Evolutionary conservation across 2,797 vertebrate species (phyloP), one percentile per base, ranked within the genome.

Genomic region (Morus bassanus): DNA sequence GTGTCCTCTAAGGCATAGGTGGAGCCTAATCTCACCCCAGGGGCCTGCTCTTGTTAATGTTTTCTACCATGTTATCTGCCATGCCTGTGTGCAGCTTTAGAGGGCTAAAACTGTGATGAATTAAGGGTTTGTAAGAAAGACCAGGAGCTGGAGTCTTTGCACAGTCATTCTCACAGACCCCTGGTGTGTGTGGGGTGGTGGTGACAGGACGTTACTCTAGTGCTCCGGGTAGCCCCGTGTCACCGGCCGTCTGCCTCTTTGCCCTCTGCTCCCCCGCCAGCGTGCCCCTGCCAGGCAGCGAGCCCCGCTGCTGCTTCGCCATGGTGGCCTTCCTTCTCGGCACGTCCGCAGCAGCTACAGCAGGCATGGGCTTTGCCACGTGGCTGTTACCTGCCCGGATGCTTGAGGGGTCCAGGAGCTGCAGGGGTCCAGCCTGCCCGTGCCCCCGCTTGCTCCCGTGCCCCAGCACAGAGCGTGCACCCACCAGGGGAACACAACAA

Each of bases 311-410:
- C 7, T 75, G 41, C 9, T 4, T 76, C 10, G 3, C 43, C 0
- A 0, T 17, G 18, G 41, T 24, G 46, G 3, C n/a, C 35, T 72
- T 88, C 25, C 13, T 18, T 33, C 59, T 59, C 6, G 16, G 27
- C 37, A 17, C 0, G 0, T 33, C 5, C 0, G 0, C 11, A 24
- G 2, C 3, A 13, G 19, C 31, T 50, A 39, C 73, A 60, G 13
- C 8, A 13, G 54, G 18, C 27, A 3, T 2, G 0, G 2, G 33
- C 33, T 83, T 83, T 91, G 64, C 48, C 33, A 5, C 11, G 0
- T 2, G 4, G 33, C 41, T 30, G 3, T 76, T 73, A 21, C 15
- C 25, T 13, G 1, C 31, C 30, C 7, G 2, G n/a, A 3, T 2
- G 7, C 35, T 59, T 0, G 3, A 70, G 41, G 16, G 19, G 7